These are phyloP conservation scores for Kryptolebias marmoratus DNA, from an alignment of 2,113 vertebrate genomes.

Conservation along the genomic window DNA sequence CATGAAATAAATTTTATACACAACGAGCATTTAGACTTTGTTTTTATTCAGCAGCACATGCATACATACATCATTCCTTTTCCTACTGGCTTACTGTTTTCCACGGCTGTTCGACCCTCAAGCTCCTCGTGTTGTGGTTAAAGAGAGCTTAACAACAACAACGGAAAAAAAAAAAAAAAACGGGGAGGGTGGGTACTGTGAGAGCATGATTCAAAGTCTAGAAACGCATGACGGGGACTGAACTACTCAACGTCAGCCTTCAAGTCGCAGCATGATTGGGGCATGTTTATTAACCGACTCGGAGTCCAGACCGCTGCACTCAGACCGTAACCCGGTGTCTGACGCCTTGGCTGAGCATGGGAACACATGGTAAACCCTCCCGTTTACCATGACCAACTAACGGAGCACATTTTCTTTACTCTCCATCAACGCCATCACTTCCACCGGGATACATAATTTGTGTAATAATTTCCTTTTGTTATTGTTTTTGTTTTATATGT, in stretches of 20 bases:
- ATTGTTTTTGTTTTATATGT: conserved; percentile 78
- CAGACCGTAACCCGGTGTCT: conserved; percentile 59
- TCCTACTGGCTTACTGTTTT: conserved; percentile 44
- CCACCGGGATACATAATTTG: conserved; percentile 66
- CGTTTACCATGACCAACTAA: conserved; percentile 76
- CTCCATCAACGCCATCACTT: conserved; percentile 67
- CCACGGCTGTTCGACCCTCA: conserved; percentile 50
- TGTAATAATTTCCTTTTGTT: conserved; percentile 78
- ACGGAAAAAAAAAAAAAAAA: background rate
- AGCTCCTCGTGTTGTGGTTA: conserved; percentile 32
- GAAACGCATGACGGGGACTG: conserved; percentile 72
- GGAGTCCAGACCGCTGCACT: conserved; percentile 57
- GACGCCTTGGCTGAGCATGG: conserved; percentile 76
- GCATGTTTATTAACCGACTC: conserved; percentile 74
- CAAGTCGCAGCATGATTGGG: conserved; percentile 68
- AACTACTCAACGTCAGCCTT: conserved; percentile 58
- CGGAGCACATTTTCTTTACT: conserved; percentile 71
- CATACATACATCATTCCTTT: conserved; percentile 68
- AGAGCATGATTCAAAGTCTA: conserved; percentile 71
- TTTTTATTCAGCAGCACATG: conserved; percentile 80
- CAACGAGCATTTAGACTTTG: conserved; percentile 81
- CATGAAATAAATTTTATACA: conserved; percentile 99
- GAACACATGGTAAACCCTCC: conserved; percentile 75
- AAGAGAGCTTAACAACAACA: conserved; percentile 27
- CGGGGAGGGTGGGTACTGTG: conserved; percentile 41